phyloP scores from a whole-genome alignment of 2,888 invertebrate species.

The Diaphora mendica region DNA sequence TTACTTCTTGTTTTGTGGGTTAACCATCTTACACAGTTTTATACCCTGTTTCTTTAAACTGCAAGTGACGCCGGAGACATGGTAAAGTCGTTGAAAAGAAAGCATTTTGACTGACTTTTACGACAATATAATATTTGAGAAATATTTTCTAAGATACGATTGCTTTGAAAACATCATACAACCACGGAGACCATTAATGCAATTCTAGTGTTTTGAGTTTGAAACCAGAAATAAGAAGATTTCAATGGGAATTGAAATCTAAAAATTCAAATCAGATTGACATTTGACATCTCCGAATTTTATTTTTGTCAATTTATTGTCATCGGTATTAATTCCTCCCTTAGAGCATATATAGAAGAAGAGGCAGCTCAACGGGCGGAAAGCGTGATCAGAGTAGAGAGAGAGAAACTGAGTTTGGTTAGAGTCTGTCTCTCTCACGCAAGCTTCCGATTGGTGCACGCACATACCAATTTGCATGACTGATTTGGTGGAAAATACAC shows the following conservation, averaged over 20 bases:
- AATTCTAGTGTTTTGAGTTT: constrained; percentile 8
- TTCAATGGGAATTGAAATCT: not conserved
- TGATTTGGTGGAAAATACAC: no score
- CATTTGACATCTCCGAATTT: constrained; percentile 8
- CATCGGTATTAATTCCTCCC: no score
- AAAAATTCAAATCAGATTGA: constrained; percentile 6
- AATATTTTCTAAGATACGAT: not conserved
- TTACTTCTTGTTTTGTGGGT: constrained; percentile 74
- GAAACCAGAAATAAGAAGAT: not conserved
- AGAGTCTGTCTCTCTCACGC: no score
- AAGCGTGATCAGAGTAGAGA: no score
- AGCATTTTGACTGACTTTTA: constrained; percentile 38
- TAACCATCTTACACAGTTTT: constrained; percentile 78
- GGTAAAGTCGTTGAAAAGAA: constrained; percentile 69
- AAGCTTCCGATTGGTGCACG: no score
- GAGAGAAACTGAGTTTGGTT: no score
- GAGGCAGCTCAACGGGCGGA: no score
- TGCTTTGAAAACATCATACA: not conserved
- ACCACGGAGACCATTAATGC: not conserved
- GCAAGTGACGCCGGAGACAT: constrained; percentile 60
- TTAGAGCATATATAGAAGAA: no score
- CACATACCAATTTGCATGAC: no score
- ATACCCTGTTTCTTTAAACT: constrained; percentile 74
- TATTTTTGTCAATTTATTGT: no score
- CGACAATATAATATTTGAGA: not conserved